phyloP scores from a whole-genome alignment of 2,888 invertebrate genomes.

The Prostheceraeus crozeri region DNA sequence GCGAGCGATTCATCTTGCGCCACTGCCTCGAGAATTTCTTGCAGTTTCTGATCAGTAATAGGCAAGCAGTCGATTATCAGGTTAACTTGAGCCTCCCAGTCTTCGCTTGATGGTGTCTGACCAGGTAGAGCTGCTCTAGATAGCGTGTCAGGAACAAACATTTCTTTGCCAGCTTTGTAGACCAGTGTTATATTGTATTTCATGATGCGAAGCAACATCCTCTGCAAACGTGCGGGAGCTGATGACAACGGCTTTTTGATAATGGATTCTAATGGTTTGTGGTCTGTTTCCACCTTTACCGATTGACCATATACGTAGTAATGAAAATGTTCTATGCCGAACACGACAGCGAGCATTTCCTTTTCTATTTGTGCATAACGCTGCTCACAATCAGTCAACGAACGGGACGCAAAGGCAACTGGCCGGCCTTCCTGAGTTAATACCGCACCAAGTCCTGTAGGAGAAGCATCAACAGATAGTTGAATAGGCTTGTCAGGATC shows the following conservation, averaged over 20 bases:
- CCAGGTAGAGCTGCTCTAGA: not conserved
- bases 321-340: no score
- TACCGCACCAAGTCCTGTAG: no score
- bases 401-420: no score
- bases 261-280: not conserved
- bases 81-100: not conserved
- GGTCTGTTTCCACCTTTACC: not conserved
- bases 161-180: conserved; percentile 34
- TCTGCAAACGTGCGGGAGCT: not conserved
- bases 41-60: not conserved
- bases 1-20: not conserved
- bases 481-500: no score
- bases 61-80: not conserved
- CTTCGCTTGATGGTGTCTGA: not conserved
- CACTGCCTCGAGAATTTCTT: not conserved
- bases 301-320: no score
- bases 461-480: no score
- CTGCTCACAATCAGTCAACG: no score
- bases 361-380: no score
- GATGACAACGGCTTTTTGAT: not conserved
- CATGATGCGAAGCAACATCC: not conserved
- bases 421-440: no score
- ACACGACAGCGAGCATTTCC: no score
- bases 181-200: not conserved
- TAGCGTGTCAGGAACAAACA: not conserved